Evolutionary conservation across 37 sponge, comb jelly and placozoan species (phyloP), one percentile per base, ranked within the genome.

Genomic region (Haliclona indistincta): DNA sequence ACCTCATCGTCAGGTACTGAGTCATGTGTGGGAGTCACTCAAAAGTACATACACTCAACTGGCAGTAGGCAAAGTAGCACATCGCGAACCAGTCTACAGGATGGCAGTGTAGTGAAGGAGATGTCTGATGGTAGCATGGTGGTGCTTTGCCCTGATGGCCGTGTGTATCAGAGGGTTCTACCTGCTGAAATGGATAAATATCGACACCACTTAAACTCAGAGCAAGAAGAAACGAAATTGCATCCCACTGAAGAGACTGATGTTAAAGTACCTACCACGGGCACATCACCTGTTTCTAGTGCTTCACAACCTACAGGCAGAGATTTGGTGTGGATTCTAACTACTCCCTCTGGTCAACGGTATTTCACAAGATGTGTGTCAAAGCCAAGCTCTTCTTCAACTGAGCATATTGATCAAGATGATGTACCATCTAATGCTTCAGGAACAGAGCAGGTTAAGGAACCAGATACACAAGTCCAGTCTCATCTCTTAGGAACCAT

Each of bases 121-220:
- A 37, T 71, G 74, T 26, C 4, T n/a, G 80, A 89, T 67, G 65
- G 47, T n/a, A n/a, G 70, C 7, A 17, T 79, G 15, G 25, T 47
- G 25, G 69, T 89, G 32, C 56, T 75, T 37, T 58, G 56, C 76
- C 67, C 82, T 4, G 79, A 85, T 76, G 87, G 91, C 8, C 64
- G 42, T 47, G 54, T 75, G 17, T 74, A 81, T 42, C 62, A 69
- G 2, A 71, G 83, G 26, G 82, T 78, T n/a, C 58, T 73, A n/a
- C 20, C 8, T 10, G 29, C 55, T 37, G 79, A 82, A 36, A 39
- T 38, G 7, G 54, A 71, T 23, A 39, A 55, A 2, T 81, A 72
- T 54, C 23, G 15, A 4, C 54, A 72, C 15, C 70, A 63, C 38
- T 29, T 36, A 41, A 15, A 47, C n/a, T n/a, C n/a, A 35, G 41